These are phyloP conservation scores for Phyllotreta cruciferae DNA, from an alignment of 2,888 invertebrate genomes.

Conservation along the genomic window DNA sequence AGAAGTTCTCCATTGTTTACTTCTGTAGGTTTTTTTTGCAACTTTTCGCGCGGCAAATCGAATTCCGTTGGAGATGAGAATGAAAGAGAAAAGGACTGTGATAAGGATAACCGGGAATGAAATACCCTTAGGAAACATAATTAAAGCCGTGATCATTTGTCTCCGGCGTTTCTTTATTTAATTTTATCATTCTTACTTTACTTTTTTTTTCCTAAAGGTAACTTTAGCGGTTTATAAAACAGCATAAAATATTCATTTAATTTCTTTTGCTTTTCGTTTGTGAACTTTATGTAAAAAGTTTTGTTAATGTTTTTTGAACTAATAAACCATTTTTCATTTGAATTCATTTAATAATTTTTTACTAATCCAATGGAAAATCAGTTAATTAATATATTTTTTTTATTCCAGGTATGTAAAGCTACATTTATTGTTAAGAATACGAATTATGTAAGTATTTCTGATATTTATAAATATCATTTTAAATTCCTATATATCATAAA, in stretches of 20 bases:
- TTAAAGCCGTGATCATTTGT: conserved; percentile 22
- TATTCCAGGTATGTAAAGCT: no score
- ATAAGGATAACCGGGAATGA: conserved; percentile 1
- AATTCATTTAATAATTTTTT: no score
- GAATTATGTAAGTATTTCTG: no score
- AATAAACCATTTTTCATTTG: no score
- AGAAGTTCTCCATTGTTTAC: conserved; percentile 6
- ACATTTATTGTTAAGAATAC: no score
- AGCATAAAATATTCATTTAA: not conserved
- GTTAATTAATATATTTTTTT: no score
- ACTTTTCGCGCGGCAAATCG: conserved; percentile 10
- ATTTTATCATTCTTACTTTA: conserved; percentile 19
- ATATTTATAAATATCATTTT: no score
- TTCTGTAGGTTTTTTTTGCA: conserved; percentile 14
- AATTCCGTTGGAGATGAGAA: conserved; percentile 5
- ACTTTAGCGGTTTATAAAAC: conserved; percentile 14
- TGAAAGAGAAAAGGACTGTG: not conserved
- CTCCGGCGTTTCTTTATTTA: conserved; percentile 22
- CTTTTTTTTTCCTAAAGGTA: conserved; percentile 10
- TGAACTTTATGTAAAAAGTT: not conserved
- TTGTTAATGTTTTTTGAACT: no score
- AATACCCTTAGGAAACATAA: conserved; percentile 20
- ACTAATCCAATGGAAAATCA: no score
- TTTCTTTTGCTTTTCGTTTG: conserved; percentile 1
- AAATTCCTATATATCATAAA: no score